Percentiles rank a stretch among this genome's conserved stretches.
Evolutionary conservation across 2,113 vertebrate species (phyloP).

Genomic region (Phasianus colchicus): DNA sequence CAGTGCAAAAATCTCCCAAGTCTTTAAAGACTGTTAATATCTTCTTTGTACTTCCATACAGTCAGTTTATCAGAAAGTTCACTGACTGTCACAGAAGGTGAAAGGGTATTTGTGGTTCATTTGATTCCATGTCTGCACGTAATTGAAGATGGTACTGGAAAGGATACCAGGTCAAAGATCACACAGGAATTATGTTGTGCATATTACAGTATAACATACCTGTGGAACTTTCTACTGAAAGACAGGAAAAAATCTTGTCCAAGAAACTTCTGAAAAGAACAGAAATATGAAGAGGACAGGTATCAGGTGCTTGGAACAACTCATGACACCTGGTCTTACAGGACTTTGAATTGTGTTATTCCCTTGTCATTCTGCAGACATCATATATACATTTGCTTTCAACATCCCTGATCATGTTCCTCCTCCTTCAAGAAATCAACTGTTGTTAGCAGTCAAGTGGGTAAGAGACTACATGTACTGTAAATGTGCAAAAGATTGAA

Average conservation of each 20-base stretch:
- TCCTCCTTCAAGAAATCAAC: not conserved
- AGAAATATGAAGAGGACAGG: not conserved
- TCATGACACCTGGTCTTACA: not conserved
- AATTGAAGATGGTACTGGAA: not conserved
- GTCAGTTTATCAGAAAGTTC: not conserved
- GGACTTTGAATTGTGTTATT: not conserved
- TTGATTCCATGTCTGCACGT: not conserved
- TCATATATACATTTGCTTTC: not conserved
- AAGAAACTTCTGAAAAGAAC: not conserved
- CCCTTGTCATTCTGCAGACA: not conserved
- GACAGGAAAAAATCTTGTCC: not conserved
- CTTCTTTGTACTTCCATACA: not conserved
- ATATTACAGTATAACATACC: not conserved
- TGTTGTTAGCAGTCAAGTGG: not conserved
- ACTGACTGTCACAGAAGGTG: not conserved
- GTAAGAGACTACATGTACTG: not conserved
- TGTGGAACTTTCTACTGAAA: not conserved
- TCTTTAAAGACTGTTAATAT: not conserved
- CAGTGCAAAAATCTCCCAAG: not conserved
- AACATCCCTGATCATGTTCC: not conserved
- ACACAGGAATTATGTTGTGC: not conserved
- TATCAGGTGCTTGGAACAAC: not conserved
- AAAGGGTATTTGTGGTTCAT: not conserved
- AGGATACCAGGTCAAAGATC: not conserved
- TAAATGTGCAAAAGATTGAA: accelerated